These are phyloP conservation scores for Vulpes lagopus DNA, from an alignment of 2,113 vertebrate genomes.

Conservation along the genomic window DNA sequence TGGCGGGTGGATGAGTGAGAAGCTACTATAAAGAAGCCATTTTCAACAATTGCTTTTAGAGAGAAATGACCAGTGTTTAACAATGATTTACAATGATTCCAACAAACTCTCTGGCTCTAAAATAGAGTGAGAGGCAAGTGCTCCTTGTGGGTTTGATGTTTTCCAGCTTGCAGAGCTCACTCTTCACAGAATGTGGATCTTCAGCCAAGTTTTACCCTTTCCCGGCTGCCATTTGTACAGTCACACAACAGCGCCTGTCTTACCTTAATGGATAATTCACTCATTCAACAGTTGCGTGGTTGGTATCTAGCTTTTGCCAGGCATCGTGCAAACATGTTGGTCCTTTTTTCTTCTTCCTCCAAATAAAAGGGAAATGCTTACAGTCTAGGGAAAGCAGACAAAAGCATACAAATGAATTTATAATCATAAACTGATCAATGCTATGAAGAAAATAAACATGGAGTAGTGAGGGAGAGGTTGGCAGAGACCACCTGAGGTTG, in stretches of 20 bases:
- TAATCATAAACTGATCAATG: not conserved
- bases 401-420: not conserved
- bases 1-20: not conserved
- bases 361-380: not conserved
- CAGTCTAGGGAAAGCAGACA: not conserved
- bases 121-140: not conserved
- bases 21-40: not conserved
- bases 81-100: not conserved
- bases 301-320: not conserved
- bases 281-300: not conserved
- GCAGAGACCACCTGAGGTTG: not conserved
- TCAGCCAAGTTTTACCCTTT: not conserved
- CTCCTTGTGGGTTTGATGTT: not conserved
- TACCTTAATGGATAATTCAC: not conserved
- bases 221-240: not conserved
- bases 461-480: not conserved
- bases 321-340: not conserved
- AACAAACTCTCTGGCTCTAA: not conserved
- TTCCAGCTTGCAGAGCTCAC: not conserved
- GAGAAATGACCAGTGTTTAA: not conserved
- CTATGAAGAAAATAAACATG: not conserved
- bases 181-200: not conserved
- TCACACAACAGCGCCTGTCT: not conserved
- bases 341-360: not conserved
- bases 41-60: not conserved